Percentiles rank a stretch among this genome's conserved stretches.
These are phyloP conservation scores for Hyles vespertilio DNA, from an alignment of 1,140 invertebrate species.

Conservation along the genomic window DNA sequence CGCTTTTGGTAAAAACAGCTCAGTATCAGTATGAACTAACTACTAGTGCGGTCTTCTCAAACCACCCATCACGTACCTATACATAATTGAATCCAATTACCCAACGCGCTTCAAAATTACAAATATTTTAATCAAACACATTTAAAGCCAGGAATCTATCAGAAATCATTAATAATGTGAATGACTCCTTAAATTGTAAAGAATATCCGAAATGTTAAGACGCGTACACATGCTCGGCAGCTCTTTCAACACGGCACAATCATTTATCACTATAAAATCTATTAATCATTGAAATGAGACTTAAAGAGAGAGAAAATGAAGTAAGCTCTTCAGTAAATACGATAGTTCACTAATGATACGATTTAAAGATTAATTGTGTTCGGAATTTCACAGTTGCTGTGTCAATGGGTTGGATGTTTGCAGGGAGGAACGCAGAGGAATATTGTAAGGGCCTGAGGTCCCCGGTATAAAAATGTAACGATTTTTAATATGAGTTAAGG, in stretches of 20 bases:
- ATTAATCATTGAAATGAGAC: constrained; percentile 72
- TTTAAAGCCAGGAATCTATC: no score
- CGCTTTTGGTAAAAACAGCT: no score
- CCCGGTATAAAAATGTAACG: no score
- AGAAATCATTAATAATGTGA: constrained; percentile 57
- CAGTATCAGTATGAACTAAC: no score
- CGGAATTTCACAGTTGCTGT: constrained; percentile 49
- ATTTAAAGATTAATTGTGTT: constrained; percentile 68
- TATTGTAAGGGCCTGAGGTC: no score
- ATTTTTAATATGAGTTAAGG: no score
- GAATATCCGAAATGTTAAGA: constrained; percentile 49
- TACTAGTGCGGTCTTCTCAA: no score
- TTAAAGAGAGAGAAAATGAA: constrained; percentile 73
- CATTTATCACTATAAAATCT: constrained; percentile 57
- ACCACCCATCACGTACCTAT: no score
- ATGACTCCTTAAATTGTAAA: constrained; percentile 64
- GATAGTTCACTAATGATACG: constrained; percentile 61
- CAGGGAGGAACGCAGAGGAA: no score
- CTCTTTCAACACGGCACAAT: constrained; percentile 56
- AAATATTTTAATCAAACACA: no score
- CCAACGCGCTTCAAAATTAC: no score
- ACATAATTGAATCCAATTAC: no score
- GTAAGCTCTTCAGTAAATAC: constrained; percentile 64
- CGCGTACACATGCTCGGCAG: constrained; percentile 46
- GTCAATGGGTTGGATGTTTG: constrained; percentile 28